These are phyloP conservation scores for Lasioglossum zephyrum DNA, from an alignment of 2,888 invertebrate species.

Conservation along the genomic window DNA sequence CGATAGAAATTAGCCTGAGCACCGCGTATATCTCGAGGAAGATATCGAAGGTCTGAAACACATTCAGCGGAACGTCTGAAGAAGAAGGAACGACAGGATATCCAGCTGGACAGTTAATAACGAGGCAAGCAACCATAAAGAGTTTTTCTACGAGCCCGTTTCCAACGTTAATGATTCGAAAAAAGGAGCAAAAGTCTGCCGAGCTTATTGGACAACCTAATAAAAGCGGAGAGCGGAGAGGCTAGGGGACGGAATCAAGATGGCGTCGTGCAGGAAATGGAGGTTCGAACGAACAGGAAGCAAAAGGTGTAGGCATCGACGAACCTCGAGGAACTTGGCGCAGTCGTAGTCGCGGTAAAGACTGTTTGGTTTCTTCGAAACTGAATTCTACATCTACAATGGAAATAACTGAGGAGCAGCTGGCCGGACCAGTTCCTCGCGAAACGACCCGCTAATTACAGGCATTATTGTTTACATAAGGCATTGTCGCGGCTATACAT, in stretches of 20 bases:
- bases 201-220: neutral
- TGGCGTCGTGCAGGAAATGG: conserved; percentile 1
- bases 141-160: neutral
- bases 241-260: neutral
- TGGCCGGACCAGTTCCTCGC: conserved; percentile 19
- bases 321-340: neutral
- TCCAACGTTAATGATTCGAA: neutral
- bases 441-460: conserved; percentile 41
- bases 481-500: conserved; percentile 41
- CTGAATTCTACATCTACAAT: conserved; percentile 7
- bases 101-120: neutral
- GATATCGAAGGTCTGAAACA: neutral
- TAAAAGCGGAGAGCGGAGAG: neutral
- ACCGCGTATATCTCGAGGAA: neutral
- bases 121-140: neutral
- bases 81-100: neutral
- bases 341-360: neutral
- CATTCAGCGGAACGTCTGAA: neutral
- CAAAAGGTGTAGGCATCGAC: neutral
- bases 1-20: neutral
- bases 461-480: conserved; percentile 44
- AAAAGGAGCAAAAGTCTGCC: neutral
- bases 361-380: neutral
- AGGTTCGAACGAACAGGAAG: conserved; percentile 1
- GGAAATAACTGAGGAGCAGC: conserved; percentile 7